phyloP scores from a whole-genome alignment of 2,888 invertebrate species.

The Pachycephus smyrnensis region DNA sequence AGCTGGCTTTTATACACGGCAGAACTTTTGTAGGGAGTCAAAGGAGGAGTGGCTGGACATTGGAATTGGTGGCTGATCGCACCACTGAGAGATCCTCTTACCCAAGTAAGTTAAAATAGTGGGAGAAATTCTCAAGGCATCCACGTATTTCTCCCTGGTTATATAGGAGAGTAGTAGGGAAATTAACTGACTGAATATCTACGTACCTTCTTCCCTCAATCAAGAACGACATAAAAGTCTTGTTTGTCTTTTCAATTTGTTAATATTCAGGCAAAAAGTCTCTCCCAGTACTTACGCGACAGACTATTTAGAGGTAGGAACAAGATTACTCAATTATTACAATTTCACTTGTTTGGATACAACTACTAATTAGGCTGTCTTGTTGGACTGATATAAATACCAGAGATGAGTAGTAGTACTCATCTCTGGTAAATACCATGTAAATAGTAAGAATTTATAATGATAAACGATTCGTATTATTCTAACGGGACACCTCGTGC shows the following conservation, averaged over 20 bases:
- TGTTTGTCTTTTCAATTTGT: neutral
- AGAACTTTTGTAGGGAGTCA: constrained; percentile 23
- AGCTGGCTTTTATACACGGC: constrained; percentile 58
- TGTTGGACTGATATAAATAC: neutral
- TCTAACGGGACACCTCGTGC: neutral
- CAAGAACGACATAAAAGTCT: neutral
- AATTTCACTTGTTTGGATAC: neutral
- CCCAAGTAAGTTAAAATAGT: neutral
- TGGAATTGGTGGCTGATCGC: neutral
- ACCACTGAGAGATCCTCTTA: neutral
- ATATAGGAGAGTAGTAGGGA: neutral
- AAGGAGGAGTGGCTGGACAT: neutral
- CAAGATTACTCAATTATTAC: neutral
- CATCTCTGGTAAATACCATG: too few species aligned
- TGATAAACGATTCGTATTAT: neutral
- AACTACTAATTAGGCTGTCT: neutral
- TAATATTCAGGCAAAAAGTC: neutral
- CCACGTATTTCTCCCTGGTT: neutral
- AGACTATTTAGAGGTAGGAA: neutral
- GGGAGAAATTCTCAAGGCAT: neutral
- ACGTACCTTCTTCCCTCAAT: neutral
- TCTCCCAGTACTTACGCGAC: neutral
- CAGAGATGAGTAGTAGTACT: too few species aligned
- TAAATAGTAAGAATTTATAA: neutral
- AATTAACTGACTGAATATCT: neutral